Evolutionary conservation across 2,797 vertebrate genomes (phyloP), one percentile per base, ranked within the genome.

Genomic region (Oreonectes daqikongensis): DNA sequence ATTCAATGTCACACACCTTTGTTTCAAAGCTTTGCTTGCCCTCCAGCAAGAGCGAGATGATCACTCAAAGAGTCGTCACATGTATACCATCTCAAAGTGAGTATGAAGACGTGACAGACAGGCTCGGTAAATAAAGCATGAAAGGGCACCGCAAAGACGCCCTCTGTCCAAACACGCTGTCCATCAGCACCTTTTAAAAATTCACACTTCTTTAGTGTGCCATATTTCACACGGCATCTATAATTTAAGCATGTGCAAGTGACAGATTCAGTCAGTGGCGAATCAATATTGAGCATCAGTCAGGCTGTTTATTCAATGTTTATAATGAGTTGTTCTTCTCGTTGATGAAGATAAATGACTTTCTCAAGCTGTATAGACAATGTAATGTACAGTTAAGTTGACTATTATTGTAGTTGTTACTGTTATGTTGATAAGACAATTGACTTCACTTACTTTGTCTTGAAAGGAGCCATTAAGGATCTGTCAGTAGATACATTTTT

Each of bases 61-160:
- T 11, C 42, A 61, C 57, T 61, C 46, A 53, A 22, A 69, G 18
- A 52, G 15, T 18, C 17, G 0, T 30, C 72, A 65, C 32, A 28
- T 77, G 18, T 57, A 18, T 76, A 60, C 57, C 26, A 63, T 64
- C 60, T 80, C 61, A 64, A 69, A 81, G 70, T 71, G 59, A 24
- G 18, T 76, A 63, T 38, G 26, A 72, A n/a, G 55, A 38, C 53
- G 35, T 78, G 64, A 67, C 28, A 63, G 55, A 80, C 50, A 14
- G 69, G 52, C 59, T 78, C 53, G 26, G 59, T 79, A 63, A 79
- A 77, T 71, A 78, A 81, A 81, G 20, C 18, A 63, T n/a, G 46
- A 65, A 53, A 48, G 22, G 38, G 11, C 50, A 18, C 50, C 69
- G 52, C 60, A 57, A 40, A 61, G 11, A 53, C 2, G 32, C 72